Evolutionary conservation across 2,113 vertebrate species (phyloP).

Genomic region (Bagarius yarrelli): DNA sequence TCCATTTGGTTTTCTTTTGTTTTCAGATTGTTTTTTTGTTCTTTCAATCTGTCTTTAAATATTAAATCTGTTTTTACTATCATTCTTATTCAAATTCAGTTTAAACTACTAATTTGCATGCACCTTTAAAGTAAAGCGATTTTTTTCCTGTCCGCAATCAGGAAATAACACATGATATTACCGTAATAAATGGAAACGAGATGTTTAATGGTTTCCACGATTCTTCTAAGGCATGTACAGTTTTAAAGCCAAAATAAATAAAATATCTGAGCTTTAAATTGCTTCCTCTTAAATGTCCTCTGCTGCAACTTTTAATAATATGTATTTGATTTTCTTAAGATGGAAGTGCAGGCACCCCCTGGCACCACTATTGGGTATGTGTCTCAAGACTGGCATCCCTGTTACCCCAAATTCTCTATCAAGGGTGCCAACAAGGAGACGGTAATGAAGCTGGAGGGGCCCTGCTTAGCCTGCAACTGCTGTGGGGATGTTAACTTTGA

Average conservation of each 20-base stretch:
- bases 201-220: background rate
- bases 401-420: conserved; percentile 81
- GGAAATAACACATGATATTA: background rate
- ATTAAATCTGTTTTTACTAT: background rate
- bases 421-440: conserved; percentile 77
- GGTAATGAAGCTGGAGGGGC: conserved; percentile 77
- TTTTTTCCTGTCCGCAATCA: background rate
- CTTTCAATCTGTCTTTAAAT: background rate
- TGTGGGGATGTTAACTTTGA: conserved; percentile 86
- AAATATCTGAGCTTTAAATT: background rate
- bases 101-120: background rate
- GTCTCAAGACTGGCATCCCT: conserved; percentile 85
- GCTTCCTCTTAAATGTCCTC: no score
- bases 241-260: background rate
- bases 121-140: background rate
- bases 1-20: no score
- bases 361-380: conserved; percentile 83
- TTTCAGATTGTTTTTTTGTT: no score
- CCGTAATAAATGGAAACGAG: background rate
- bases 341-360: conserved; percentile 85
- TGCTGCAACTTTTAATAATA: background rate
- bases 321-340: conserved; percentile 58
- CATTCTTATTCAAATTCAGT: background rate
- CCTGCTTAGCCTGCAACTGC: conserved; percentile 84
- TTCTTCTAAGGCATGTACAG: background rate